A percentile compares a stretch with the other conserved stretches of the same genome.
These are phyloP conservation scores for Dasypogon diadema DNA, from an alignment of 2,888 invertebrate species.

Conservation along the genomic window DNA sequence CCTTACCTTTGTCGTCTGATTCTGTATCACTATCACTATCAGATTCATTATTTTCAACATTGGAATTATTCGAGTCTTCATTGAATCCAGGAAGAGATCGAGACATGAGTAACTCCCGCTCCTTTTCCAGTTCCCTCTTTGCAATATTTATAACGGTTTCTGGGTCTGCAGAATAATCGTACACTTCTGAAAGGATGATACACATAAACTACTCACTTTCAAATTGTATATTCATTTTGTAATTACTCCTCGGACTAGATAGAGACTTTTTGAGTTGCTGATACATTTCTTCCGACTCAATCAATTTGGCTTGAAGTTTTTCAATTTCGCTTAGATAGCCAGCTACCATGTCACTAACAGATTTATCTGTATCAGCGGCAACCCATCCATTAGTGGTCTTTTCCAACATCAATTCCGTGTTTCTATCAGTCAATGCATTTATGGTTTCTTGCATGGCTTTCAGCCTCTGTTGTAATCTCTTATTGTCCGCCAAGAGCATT, in stretches of 20 bases:
- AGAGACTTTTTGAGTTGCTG: constrained; percentile 75
- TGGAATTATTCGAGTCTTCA: constrained; percentile 72
- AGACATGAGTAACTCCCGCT: constrained; percentile 70
- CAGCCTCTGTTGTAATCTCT: constrained; percentile 86
- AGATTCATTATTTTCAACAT: constrained; percentile 72
- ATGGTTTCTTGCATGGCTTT: constrained; percentile 97
- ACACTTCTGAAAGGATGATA: background rate
- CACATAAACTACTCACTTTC: constrained; percentile 57
- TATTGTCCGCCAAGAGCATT: constrained; percentile 89
- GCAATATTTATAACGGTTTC: constrained; percentile 78
- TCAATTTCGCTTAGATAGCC: constrained; percentile 93
- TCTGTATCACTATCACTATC: constrained; percentile 75
- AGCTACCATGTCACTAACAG: constrained; percentile 79
- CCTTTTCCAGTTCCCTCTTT: constrained; percentile 82
- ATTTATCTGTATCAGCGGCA: constrained; percentile 67
- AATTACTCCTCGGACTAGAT: constrained; percentile 56
- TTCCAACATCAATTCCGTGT: constrained; percentile 84
- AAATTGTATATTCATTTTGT: constrained; percentile 55
- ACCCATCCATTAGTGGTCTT: constrained; percentile 71
- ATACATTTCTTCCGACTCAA: constrained; percentile 87
- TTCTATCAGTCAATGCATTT: constrained; percentile 85
- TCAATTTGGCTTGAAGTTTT: constrained; percentile 86
- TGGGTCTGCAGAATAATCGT: constrained; percentile 65
- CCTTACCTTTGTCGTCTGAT: constrained; percentile 72
- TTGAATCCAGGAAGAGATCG: constrained; percentile 67